These are phyloP conservation scores for Clarias platycephalus DNA, from an alignment of 2,797 vertebrate species.

Conservation along the genomic window DNA sequence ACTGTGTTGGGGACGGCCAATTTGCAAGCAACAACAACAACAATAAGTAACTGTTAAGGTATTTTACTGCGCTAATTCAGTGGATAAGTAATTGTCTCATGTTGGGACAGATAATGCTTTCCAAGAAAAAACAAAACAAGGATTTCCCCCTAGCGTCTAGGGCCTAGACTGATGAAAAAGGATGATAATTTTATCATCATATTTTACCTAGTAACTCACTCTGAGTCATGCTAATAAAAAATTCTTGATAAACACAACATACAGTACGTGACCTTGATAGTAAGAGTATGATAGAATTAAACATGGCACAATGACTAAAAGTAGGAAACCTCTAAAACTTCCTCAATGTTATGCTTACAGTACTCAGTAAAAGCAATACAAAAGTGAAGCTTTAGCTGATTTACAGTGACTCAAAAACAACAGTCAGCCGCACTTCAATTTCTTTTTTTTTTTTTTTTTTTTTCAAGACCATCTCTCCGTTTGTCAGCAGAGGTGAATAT, in stretches of 20 bases:
- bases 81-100: neutral
- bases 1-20: neutral
- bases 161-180: neutral
- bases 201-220: slow-evolving; percentile 12
- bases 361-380: neutral
- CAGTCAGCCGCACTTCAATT: neutral
- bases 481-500: slow-evolving; percentile 15
- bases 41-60: neutral
- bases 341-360: neutral
- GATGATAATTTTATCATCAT: neutral
- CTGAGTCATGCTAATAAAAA: slow-evolving; percentile 35
- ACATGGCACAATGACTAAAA: slow-evolving; percentile 24
- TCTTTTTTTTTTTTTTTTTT: slow-evolving; percentile 11
- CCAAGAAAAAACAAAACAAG: neutral
- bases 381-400: neutral
- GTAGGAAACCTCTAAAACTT: neutral
- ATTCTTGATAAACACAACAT: slow-evolving; percentile 25
- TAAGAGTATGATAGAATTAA: slow-evolving; percentile 13
- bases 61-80: neutral
- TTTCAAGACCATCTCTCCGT: slow-evolving; percentile 11
- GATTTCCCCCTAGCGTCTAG: neutral
- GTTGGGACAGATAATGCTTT: neutral
- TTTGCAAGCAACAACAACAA: neutral
- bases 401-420: neutral
- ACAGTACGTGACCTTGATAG: neutral